phyloP scores from a whole-genome alignment of 2,797 vertebrate genomes.

The Eulemur coronatus region DNA sequence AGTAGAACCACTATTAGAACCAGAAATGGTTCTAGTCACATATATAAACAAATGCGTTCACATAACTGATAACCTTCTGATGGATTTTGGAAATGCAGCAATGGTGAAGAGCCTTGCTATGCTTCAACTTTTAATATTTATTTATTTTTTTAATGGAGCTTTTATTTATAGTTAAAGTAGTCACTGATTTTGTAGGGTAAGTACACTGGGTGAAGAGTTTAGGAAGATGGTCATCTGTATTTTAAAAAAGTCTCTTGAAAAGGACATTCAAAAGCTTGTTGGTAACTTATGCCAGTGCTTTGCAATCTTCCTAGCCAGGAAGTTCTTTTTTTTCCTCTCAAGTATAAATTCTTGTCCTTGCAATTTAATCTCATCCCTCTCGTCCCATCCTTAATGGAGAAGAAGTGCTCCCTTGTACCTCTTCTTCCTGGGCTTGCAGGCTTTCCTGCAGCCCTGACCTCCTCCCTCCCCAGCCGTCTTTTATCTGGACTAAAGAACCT shows the following conservation, averaged over 20 bases:
- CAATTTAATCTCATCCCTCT: background rate
- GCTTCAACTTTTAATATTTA: background rate
- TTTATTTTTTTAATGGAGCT: background rate
- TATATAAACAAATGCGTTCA: background rate
- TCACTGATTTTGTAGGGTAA: background rate
- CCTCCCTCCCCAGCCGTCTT: background rate
- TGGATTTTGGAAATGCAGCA: background rate
- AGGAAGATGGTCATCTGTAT: background rate
- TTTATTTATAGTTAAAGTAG: conserved; percentile 28
- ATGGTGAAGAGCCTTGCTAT: background rate
- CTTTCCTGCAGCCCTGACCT: background rate
- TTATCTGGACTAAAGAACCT: conserved; percentile 25
- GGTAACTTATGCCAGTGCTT: background rate
- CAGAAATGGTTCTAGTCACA: background rate
- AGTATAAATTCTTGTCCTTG: background rate
- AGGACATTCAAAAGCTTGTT: background rate
- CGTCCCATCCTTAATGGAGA: background rate
- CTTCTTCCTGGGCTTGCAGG: conserved; percentile 10
- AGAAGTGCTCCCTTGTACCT: background rate
- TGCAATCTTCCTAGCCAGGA: background rate
- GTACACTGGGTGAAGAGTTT: background rate
- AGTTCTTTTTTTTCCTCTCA: background rate
- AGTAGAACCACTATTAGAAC: background rate
- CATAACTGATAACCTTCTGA: background rate
- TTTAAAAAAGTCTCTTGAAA: background rate